Evolutionary conservation across 1,140 invertebrate species (phyloP).

Genomic region (Lineus longissimus): DNA sequence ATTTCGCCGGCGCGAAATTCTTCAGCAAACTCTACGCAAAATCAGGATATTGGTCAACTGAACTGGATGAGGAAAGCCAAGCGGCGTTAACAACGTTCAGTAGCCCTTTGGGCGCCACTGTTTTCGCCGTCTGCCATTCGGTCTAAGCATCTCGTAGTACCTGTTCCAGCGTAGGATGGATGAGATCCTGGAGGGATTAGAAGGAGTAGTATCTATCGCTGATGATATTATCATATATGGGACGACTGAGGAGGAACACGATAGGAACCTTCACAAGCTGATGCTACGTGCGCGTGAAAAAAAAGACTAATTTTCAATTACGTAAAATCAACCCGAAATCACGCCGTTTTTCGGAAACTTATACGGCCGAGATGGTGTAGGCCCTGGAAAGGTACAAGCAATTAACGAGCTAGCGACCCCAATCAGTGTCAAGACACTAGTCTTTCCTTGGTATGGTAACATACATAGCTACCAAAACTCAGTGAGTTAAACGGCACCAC

Average conservation of each 20-base stretch:
- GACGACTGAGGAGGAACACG: conserved; percentile 22
- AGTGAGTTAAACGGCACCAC: not conserved
- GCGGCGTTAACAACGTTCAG: conserved; percentile 34
- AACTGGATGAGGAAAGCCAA: conserved; percentile 28
- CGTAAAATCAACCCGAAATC: conserved; percentile 25
- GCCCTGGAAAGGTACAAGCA: conserved; percentile 40
- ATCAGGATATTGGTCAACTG: conserved; percentile 41
- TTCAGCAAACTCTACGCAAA: conserved; percentile 33
- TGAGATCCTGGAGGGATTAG: conserved; percentile 39
- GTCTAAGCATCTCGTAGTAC: conserved; percentile 26
- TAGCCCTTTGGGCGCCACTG: conserved; percentile 30
- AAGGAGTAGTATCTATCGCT: conserved; percentile 42
- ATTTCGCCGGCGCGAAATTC: conserved; percentile 11
- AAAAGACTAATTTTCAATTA: conserved; percentile 24
- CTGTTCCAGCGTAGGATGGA: conserved; percentile 42
- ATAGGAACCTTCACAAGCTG: conserved; percentile 19
- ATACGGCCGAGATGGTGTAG: conserved; percentile 38
- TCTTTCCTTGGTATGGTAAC: conserved; percentile 25
- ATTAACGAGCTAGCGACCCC: conserved; percentile 37
- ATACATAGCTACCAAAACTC: conserved; percentile 15
- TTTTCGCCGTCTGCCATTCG: conserved; percentile 37
- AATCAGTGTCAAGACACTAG: conserved; percentile 23
- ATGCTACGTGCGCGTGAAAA: conserved; percentile 15
- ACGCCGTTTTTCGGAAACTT: conserved; percentile 50
- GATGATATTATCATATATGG: conserved; percentile 50